Evolutionary conservation across 2,888 invertebrate species (phyloP).

Genomic region (Tortricodes alternella): DNA sequence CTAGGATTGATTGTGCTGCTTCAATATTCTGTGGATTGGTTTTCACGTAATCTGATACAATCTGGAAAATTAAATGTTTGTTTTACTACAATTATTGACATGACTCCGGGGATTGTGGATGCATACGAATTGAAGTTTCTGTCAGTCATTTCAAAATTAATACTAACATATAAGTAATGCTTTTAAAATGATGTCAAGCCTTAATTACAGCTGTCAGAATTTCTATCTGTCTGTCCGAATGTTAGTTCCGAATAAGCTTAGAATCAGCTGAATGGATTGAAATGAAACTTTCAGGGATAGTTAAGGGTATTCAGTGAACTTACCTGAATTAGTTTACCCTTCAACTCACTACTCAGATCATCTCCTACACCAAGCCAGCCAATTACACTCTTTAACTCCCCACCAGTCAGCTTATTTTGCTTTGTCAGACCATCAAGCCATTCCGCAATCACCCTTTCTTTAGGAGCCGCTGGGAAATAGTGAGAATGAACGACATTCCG

Average conservation of each 20-base stretch:
- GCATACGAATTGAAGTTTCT: no score
- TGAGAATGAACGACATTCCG: slow-evolving; percentile 75
- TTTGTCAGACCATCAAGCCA: slow-evolving; percentile 68
- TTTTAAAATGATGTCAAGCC: no score
- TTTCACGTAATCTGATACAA: slow-evolving; percentile 62
- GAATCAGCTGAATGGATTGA: no score
- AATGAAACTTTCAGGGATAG: neutral
- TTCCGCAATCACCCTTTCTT: slow-evolving; percentile 75
- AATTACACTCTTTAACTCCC: slow-evolving; percentile 58
- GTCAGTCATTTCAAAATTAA: no score
- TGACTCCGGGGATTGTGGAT: no score
- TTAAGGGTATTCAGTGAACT: neutral
- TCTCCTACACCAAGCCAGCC: slow-evolving; percentile 58
- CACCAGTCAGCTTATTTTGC: slow-evolving; percentile 50
- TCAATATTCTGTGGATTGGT: slow-evolving; percentile 50
- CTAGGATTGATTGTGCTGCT: slow-evolving; percentile 52
- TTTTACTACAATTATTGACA: no score
- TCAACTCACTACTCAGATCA: slow-evolving; percentile 64
- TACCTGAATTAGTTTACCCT: slow-evolving; percentile 68
- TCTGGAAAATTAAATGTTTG: slow-evolving; percentile 60
- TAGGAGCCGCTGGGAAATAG: slow-evolving; percentile 72
- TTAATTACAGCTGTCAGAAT: no score
- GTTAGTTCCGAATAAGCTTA: no score
- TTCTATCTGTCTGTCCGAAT: no score
- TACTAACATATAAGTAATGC: no score